These are phyloP conservation scores for Pemphigus obesinymphae DNA, from an alignment of 1,140 invertebrate species.

Conservation along the genomic window DNA sequence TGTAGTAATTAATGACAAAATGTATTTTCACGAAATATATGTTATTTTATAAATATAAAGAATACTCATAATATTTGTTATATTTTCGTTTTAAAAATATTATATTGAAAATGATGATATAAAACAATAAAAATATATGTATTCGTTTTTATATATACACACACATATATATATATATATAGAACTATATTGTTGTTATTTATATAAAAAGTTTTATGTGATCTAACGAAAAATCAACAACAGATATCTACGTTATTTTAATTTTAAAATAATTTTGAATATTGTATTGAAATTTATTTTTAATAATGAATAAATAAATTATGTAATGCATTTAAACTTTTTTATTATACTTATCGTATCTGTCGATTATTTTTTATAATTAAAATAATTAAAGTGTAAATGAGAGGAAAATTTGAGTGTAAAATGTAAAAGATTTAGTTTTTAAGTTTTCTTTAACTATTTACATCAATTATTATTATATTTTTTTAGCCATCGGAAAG, in stretches of 20 bases:
- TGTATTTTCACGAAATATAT: no score
- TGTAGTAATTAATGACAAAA: no score
- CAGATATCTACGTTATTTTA: neutral
- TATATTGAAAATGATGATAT: no score
- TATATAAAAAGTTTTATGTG: no score
- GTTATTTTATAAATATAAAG: no score
- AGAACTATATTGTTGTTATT: no score
- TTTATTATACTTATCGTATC: neutral
- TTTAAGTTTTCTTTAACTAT: neutral
- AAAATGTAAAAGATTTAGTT: neutral
- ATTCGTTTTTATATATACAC: no score
- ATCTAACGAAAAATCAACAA: neutral
- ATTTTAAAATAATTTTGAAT: neutral
- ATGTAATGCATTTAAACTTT: neutral
- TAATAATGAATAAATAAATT: neutral
- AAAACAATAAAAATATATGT: no score
- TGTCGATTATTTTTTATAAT: neutral
- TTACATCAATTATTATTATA: neutral
- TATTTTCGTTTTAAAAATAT: no score
- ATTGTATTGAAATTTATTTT: neutral
- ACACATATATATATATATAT: no score
- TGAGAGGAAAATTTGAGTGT: neutral
- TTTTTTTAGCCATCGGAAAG: slow-evolving; percentile 68
- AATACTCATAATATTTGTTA: no score
- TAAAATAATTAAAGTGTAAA: neutral